These are phyloP conservation scores for Chunga burmeisteri DNA, from an alignment of 2,113 vertebrate genomes.

Conservation along the genomic window DNA sequence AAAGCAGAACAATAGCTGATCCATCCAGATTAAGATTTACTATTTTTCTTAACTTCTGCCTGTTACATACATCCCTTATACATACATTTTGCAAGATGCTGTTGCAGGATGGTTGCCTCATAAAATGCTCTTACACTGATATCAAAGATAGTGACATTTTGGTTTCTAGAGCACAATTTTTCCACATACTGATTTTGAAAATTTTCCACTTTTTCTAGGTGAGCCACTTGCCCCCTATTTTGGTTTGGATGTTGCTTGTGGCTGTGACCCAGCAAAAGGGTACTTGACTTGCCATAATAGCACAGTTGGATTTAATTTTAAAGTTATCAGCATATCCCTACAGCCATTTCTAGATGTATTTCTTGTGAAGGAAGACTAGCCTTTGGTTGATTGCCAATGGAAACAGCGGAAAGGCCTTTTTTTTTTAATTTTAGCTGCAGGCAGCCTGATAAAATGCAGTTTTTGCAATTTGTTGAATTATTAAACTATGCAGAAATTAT, in stretches of 20 bases:
- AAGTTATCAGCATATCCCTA: constrained; percentile 11
- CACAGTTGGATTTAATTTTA: not conserved
- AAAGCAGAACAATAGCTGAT: not conserved
- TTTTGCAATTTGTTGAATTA: constrained; percentile 67
- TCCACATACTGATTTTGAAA: not conserved
- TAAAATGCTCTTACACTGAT: not conserved
- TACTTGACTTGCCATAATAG: not conserved
- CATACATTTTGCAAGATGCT: fast-evolving
- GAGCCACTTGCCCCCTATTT: not conserved
- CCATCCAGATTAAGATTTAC: not conserved
- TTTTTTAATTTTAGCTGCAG: not conserved
- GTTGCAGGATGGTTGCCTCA: not conserved
- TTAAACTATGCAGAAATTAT: constrained; percentile 66
- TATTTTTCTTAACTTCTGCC: not conserved
- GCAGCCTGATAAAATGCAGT: constrained; percentile 32
- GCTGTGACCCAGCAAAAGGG: not conserved
- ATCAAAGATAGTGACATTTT: not conserved
- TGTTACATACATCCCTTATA: not conserved
- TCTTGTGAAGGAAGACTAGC: constrained; percentile 25
- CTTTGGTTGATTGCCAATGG: not conserved
- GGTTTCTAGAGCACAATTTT: not conserved
- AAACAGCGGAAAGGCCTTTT: not conserved
- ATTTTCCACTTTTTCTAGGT: not conserved
- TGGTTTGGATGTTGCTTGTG: not conserved
- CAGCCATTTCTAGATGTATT: constrained; percentile 18